Evolutionary conservation across 2,888 invertebrate species (phyloP), one percentile per base, ranked within the genome.

Genomic region (Habroteleia sp.): DNA sequence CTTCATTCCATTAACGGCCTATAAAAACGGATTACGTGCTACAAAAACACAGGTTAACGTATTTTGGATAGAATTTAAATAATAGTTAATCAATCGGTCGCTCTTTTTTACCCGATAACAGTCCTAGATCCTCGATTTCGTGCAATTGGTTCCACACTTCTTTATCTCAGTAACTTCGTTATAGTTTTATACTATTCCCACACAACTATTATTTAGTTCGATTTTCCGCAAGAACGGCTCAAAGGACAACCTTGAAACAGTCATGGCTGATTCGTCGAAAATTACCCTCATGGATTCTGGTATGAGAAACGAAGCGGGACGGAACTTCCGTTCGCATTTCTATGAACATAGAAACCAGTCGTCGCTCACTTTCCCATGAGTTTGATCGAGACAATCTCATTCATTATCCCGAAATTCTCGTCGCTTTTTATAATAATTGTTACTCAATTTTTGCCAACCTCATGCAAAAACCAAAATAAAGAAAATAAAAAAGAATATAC

Each of bases 151-250:
- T 60, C 11, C 54, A 10, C 41, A 3, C 10, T 58, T 52, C 25
- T 52, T 48, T 14, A 14, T n/a, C n/a, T 20, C 29, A n/a, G 17
- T n/a, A 10, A 13, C 4, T 48, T 50, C 31, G 39, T 41, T 39
- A 46, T 37, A 41, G 7, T 23, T 66, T 54, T 20, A 54, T 25
- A n/a, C n/a, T 25, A 25, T 25, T 39, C 20, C 11, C 23, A 33
- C 7, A 27, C 4, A 8, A 46, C 31, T 44, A 46, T 58, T 60
- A 65, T 69, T 60, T 65, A 56, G 56, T 56, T 72, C 63, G 63
- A 68, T 72, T 76, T 76, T 76, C 76, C 44, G 58, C 66, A 72
- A 62, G 76, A 76, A 72, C 48, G 56, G 33, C 56, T 52, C 13
- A 16, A 50, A 66, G 62, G 29, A 42, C 56, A 62, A 44, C 66